phyloP scores from a whole-genome alignment of 2,888 invertebrate species.

The Seira musarum region DNA sequence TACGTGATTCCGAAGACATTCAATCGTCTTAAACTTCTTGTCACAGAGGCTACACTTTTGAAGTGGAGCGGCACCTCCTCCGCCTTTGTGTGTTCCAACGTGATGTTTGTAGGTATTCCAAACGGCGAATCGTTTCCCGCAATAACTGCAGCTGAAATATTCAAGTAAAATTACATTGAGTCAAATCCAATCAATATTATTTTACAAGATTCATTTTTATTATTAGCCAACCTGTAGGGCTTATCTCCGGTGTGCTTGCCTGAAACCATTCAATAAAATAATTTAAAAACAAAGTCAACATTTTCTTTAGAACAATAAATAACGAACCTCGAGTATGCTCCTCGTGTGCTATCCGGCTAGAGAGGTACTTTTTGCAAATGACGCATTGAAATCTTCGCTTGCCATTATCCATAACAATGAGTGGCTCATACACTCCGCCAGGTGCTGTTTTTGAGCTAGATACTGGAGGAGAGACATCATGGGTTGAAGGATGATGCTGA shows the following conservation, averaged over 20 bases:
- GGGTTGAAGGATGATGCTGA: constrained; percentile 13
- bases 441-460: constrained; percentile 40
- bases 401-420: constrained; percentile 50
- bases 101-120: constrained; percentile 58
- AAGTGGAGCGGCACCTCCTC: constrained; percentile 30
- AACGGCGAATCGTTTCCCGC: constrained; percentile 54
- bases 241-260: constrained; percentile 57
- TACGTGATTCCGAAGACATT: constrained; percentile 48
- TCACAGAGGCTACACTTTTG: constrained; percentile 52
- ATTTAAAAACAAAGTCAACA: too few relatives aligned
- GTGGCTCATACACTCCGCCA: constrained; percentile 45
- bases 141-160: constrained; percentile 44
- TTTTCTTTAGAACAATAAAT: too few relatives aligned
- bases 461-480: constrained; percentile 36
- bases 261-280: too few relatives aligned
- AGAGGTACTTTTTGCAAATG: constrained; percentile 54
- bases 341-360: constrained; percentile 51
- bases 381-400: constrained; percentile 56
- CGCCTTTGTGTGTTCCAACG: constrained; percentile 47
- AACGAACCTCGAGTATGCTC: constrained; percentile 54
- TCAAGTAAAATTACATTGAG: too few relatives aligned
- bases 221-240: too few relatives aligned
- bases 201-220: too few relatives aligned
- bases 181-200: too few relatives aligned
- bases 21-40: constrained; percentile 50